These are phyloP conservation scores for Acanthoscelides obtectus DNA, from an alignment of 2,888 invertebrate genomes.

Conservation along the genomic window DNA sequence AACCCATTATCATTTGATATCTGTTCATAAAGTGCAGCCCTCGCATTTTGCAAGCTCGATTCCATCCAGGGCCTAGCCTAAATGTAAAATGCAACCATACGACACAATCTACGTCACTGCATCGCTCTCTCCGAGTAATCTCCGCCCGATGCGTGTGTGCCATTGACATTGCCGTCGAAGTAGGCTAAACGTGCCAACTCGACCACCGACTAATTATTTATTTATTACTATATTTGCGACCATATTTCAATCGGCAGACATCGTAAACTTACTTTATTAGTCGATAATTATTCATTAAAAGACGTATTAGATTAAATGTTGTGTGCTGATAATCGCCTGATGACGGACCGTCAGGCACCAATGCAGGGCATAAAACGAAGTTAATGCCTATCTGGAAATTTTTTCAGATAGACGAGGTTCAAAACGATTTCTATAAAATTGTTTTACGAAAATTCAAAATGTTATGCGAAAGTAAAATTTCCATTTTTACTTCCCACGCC, in stretches of 20 bases:
- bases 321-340: background rate
- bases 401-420: no score
- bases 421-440: no score
- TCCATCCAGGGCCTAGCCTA: no score
- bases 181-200: background rate
- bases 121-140: background rate
- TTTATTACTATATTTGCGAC: background rate
- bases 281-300: background rate
- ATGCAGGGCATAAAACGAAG: background rate
- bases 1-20: no score
- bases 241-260: background rate
- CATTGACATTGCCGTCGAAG: background rate
- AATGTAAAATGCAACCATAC: background rate
- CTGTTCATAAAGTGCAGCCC: no score
- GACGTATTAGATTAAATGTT: background rate
- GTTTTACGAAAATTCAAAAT: no score
- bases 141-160: background rate
- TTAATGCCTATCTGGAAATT: no score
- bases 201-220: background rate
- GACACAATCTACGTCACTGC: background rate
- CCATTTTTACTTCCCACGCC: no score
- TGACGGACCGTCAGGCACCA: background rate
- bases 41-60: no score
- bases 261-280: background rate
- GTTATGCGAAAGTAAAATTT: no score